Evolutionary conservation across 1,140 invertebrate genomes (phyloP).

Genomic region (Polypedilum vanderplanki): DNA sequence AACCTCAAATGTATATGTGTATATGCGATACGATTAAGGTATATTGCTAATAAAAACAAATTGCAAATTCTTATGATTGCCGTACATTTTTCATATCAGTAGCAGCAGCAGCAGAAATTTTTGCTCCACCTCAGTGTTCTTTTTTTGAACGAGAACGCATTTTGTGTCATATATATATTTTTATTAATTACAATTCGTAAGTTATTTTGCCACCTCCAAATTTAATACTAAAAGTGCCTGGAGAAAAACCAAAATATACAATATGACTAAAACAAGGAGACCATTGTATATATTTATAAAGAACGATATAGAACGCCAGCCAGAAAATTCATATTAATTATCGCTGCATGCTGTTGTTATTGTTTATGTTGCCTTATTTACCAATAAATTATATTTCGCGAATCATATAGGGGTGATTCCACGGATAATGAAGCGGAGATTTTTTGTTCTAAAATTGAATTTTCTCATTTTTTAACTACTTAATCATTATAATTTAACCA

Average conservation of each 20-base stretch:
- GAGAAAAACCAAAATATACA: neutral
- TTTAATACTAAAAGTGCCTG: neutral
- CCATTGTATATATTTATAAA: neutral
- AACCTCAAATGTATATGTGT: too few relatives aligned
- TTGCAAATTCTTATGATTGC: conserved; percentile 13
- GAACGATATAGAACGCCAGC: neutral
- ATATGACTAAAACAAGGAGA: neutral
- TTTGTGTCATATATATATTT: neutral
- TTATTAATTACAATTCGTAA: conserved; percentile 25
- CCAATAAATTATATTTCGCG: neutral
- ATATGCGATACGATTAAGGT: neutral
- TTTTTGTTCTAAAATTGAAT: too few relatives aligned
- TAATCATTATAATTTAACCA: too few relatives aligned
- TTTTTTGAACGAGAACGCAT: neutral
- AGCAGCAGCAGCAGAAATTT: neutral
- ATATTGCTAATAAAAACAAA: conserved; percentile 20
- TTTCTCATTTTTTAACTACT: too few relatives aligned
- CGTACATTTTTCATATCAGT: neutral
- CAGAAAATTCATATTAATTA: conserved; percentile 15
- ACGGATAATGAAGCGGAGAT: too few relatives aligned
- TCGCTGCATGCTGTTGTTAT: conserved; percentile 11
- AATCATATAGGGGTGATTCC: too few relatives aligned
- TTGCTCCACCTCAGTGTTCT: neutral
- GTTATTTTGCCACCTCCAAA: conserved; percentile 1
- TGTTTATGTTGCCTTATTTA: neutral